These are phyloP conservation scores for Otolemur garnettii DNA, from an alignment of 2,113 vertebrate species.

Conservation along the genomic window DNA sequence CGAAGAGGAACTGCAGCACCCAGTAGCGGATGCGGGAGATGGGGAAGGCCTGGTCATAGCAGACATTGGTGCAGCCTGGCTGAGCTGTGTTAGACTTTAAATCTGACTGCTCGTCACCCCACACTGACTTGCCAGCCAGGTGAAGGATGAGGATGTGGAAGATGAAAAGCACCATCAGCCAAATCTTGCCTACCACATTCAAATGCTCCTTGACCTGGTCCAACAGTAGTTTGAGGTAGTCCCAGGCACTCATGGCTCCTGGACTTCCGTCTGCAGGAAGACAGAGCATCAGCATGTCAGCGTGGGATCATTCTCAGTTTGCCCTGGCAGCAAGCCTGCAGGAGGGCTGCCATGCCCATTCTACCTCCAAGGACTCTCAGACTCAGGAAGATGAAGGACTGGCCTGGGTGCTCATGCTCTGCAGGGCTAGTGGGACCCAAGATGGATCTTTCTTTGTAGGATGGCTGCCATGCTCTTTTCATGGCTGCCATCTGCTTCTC, in stretches of 20 bases:
- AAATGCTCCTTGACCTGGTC: slow-evolving; percentile 97
- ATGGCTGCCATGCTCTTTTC: background rate
- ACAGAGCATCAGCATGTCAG: background rate
- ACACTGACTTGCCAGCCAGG: slow-evolving; percentile 95
- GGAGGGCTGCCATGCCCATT: background rate
- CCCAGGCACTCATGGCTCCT: slow-evolving; percentile 95
- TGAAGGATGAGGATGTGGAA: slow-evolving; percentile 97
- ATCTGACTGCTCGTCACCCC: slow-evolving; percentile 96
- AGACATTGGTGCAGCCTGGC: slow-evolving; percentile 95
- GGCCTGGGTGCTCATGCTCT: background rate
- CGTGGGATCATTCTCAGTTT: background rate
- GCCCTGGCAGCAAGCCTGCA: background rate
- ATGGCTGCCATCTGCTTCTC: background rate
- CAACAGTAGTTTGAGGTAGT: slow-evolving; percentile 95
- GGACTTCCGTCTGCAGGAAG: slow-evolving; percentile 59
- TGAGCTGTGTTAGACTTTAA: slow-evolving; percentile 96
- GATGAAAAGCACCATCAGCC: slow-evolving; percentile 97
- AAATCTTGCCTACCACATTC: slow-evolving; percentile 94
- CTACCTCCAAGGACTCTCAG: background rate
- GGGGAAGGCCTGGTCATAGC: slow-evolving; percentile 97
- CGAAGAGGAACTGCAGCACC: slow-evolving; percentile 97
- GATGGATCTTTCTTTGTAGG: background rate
- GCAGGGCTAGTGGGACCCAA: background rate
- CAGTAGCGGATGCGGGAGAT: slow-evolving; percentile 99
- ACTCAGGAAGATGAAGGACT: background rate